Evolutionary conservation across 2,113 vertebrate species (phyloP).

Genomic region (Argyrosomus japonicus): DNA sequence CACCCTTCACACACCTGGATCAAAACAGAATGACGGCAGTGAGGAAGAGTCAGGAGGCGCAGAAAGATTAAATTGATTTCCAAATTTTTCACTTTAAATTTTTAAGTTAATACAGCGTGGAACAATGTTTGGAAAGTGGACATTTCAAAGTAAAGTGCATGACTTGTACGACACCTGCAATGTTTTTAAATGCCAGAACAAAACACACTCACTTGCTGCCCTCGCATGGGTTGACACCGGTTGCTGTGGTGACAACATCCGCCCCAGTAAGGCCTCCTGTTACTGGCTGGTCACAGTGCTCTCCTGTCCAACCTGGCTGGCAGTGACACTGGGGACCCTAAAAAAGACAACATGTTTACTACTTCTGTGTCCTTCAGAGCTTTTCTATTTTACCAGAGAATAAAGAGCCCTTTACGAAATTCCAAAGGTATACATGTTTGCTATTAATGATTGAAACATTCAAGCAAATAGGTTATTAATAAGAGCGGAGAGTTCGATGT

Average conservation of each 20-base stretch:
- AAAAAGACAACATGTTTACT: neutral
- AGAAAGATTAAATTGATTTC: neutral
- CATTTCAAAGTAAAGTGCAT: neutral
- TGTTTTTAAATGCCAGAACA: neutral
- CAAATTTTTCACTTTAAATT: too few species aligned
- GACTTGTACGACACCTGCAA: neutral
- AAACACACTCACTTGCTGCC: slow-evolving; percentile 89
- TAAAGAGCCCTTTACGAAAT: neutral
- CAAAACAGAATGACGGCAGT: neutral
- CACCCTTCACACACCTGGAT: slow-evolving; percentile 90
- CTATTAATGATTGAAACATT: neutral
- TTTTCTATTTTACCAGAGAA: neutral
- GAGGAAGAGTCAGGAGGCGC: neutral
- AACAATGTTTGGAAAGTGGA: neutral
- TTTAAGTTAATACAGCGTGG: neutral
- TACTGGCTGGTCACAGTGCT: slow-evolving; percentile 90
- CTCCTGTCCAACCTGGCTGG: slow-evolving; percentile 91
- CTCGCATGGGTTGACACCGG: slow-evolving; percentile 84
- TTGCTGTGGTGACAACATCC: slow-evolving; percentile 54
- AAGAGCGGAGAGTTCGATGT: neutral
- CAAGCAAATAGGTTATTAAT: neutral
- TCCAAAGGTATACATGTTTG: neutral
- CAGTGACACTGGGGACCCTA: slow-evolving; percentile 92
- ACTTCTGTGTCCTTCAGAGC: neutral
- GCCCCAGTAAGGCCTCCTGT: slow-evolving; percentile 37